Conservation (phyloP, 2,797 vertebrate species). For the Mus spretus region DNA sequence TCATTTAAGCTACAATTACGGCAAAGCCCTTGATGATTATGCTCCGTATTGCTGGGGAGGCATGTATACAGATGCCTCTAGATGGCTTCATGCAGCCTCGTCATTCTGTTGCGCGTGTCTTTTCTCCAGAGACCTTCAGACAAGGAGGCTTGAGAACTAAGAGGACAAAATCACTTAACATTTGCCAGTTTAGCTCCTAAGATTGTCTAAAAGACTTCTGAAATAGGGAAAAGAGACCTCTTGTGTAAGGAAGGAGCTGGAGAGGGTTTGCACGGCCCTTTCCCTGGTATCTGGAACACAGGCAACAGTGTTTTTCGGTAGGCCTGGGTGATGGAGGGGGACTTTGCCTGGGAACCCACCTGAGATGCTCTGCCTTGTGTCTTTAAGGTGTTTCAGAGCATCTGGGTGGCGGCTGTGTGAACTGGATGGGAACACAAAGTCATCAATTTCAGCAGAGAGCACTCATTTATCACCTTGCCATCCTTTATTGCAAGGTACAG, state of each 20-base stretch:
- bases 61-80: constrained; percentile 77
- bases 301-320: constrained; percentile 54
- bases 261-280: constrained; percentile 2
- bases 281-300: background rate
- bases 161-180: constrained; percentile 82
- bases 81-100: constrained; percentile 76
- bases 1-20: constrained; percentile 71
- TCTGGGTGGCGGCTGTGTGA: constrained; percentile 96
- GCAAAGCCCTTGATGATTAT: constrained; percentile 60
- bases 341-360: constrained; percentile 78
- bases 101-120: constrained; percentile 56
- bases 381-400: constrained; percentile 96
- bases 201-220: constrained; percentile 76
- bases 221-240: constrained; percentile 27
- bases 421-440: constrained; percentile 95
- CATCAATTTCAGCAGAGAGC: constrained; percentile 99
- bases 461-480: constrained; percentile 99
- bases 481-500: constrained; percentile 92
- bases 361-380: constrained; percentile 92
- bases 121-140: constrained; percentile 75
- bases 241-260: background rate
- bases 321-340: constrained; percentile 33
- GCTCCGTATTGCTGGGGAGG: constrained; percentile 75
- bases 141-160: constrained; percentile 65
- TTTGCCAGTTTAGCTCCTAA: constrained; percentile 80